A percentile compares a stretch with the other conserved stretches of the same genome.
Conservation (phyloP, 2,888 invertebrate species). For the Pristionchus entomophagus region DNA sequence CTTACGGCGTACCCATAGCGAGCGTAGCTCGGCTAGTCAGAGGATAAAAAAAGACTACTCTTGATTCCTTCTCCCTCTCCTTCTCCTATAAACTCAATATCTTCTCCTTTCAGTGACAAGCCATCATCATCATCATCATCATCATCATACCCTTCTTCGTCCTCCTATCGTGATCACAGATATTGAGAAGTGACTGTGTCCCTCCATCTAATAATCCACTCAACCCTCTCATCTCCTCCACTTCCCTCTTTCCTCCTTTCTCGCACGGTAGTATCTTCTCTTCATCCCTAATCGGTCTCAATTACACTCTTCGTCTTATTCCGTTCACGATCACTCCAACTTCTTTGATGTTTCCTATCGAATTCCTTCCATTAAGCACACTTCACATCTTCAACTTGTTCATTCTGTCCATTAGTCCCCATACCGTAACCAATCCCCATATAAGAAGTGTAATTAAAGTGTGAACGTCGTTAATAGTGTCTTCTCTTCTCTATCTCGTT, state of each 20-base stretch:
- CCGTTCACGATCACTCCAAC: not conserved
- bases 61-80: not conserved
- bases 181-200: not conserved
- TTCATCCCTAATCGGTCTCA: not conserved
- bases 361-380: not conserved
- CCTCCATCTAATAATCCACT: not conserved
- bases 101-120: slow-evolving; percentile 40
- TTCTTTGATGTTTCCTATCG: not conserved
- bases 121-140: slow-evolving; percentile 40
- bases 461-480: slow-evolving; percentile 11
- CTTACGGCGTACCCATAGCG: too few relatives aligned
- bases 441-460: slow-evolving; percentile 2
- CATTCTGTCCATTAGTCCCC: not conserved
- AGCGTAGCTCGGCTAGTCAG: too few relatives aligned
- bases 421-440: not conserved
- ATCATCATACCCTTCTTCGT: slow-evolving; percentile 20
- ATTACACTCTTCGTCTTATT: not conserved
- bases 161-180: slow-evolving; percentile 37
- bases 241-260: not conserved
- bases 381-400: not conserved
- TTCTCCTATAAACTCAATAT: not conserved
- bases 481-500: not conserved
- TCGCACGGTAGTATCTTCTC: not conserved
- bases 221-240: too few relatives aligned
- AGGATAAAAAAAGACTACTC: not conserved